Evolutionary conservation across 2,888 invertebrate species (phyloP).

Genomic region (Mellilla xanthometata): DNA sequence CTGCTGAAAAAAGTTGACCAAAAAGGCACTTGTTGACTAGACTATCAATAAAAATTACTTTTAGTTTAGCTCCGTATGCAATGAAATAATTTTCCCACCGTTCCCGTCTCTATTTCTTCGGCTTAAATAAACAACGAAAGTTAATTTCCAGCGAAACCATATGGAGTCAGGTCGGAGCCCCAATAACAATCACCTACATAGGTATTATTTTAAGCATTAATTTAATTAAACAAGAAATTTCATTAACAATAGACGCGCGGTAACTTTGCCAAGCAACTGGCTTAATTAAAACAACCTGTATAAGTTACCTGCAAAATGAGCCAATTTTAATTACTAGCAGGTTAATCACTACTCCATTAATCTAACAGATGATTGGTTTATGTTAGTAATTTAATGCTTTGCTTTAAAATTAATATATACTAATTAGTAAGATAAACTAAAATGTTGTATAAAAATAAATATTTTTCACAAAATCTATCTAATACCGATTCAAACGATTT

Average conservation of each 20-base stretch:
- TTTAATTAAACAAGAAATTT: constrained; percentile 36
- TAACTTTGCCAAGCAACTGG: constrained; percentile 15
- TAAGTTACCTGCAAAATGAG: not conserved
- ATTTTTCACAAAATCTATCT: too few species aligned
- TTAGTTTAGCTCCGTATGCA: too few species aligned
- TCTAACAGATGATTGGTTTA: too few species aligned
- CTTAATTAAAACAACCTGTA: constrained; percentile 15
- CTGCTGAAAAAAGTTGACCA: too few species aligned
- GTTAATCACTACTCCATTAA: too few species aligned
- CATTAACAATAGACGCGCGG: constrained; percentile 19
- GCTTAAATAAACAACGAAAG: constrained; percentile 41
- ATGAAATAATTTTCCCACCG: not conserved
- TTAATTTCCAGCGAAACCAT: constrained; percentile 44
- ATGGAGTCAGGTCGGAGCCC: constrained; percentile 34
- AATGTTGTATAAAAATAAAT: too few species aligned
- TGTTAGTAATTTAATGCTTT: too few species aligned
- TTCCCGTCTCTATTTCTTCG: constrained; percentile 12
- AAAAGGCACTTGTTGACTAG: too few species aligned
- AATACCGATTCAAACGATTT: too few species aligned
- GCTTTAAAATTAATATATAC: too few species aligned
- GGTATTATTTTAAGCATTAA: constrained; percentile 39
- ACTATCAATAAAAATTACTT: too few species aligned
- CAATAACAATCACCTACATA: constrained; percentile 38
- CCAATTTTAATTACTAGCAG: not conserved
- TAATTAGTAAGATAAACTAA: too few species aligned